These are phyloP conservation scores for Meloidogyne hapla DNA, from an alignment of 1,140 invertebrate genomes.

Conservation along the genomic window DNA sequence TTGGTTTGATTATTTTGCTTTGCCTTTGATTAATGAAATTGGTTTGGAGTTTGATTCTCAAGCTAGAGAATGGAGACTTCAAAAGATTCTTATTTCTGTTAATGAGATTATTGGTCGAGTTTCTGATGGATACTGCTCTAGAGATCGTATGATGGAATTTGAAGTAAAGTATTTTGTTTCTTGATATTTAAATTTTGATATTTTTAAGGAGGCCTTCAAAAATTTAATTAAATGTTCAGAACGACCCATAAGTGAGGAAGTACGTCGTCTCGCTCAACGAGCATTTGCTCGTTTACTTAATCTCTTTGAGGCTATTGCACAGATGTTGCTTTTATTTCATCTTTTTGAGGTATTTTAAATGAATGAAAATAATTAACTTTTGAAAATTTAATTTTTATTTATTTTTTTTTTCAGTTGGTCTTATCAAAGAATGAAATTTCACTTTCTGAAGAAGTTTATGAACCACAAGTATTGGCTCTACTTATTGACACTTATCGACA, in stretches of 20 bases:
- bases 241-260: background rate
- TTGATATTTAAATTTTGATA: conserved; percentile 1
- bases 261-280: conserved; percentile 14
- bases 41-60: background rate
- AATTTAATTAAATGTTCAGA: conserved; percentile 15
- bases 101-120: background rate
- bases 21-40: background rate
- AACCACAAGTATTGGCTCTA: conserved; percentile 42
- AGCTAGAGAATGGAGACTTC: background rate
- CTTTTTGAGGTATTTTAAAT: conserved; percentile 32
- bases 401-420: conserved; percentile 9
- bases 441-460: conserved; percentile 23
- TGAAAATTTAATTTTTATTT: background rate
- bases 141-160: background rate
- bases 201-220: conserved; percentile 29
- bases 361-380: background rate
- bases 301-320: conserved; percentile 36
- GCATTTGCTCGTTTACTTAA: conserved; percentile 17
- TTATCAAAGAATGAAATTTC: conserved; percentile 7
- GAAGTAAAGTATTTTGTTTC: conserved; percentile 1
- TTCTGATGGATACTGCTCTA: background rate
- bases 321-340: conserved; percentile 40
- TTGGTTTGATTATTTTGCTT: conserved; percentile 17
- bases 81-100: background rate
- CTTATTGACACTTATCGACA: conserved; percentile 44